phyloP scores from a whole-genome alignment of 2,888 invertebrate species.

The Bellardia bayeri region DNA sequence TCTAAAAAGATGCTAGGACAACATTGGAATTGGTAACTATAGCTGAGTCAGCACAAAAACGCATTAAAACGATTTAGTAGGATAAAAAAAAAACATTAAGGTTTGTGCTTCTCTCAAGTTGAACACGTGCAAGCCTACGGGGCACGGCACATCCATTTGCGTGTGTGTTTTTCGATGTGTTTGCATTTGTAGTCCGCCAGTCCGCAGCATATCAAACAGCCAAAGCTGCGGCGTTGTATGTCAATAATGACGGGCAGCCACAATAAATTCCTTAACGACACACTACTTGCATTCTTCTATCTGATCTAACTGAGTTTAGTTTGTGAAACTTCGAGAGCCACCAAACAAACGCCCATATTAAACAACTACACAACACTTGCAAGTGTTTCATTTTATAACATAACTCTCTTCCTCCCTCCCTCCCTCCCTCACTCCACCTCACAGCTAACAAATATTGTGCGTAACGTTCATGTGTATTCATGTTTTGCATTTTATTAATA shows the following conservation, averaged over 20 bases:
- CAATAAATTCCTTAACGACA: slow-evolving; percentile 76
- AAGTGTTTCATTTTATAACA: slow-evolving; percentile 46
- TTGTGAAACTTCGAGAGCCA: slow-evolving; percentile 26
- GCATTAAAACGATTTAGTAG: slow-evolving; percentile 32
- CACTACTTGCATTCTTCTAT: slow-evolving; percentile 45
- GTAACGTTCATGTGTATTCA: slow-evolving; percentile 20
- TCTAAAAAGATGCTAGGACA: neutral
- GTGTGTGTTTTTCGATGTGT: neutral
- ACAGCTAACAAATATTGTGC: slow-evolving; percentile 1
- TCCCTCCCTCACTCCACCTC: too few relatives aligned
- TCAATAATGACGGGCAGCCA: slow-evolving; percentile 62
- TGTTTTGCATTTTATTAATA: slow-evolving; percentile 33
- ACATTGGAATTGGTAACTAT: slow-evolving; percentile 11
- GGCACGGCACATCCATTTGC: slow-evolving; percentile 77
- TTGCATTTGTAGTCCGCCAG: slow-evolving; percentile 57
- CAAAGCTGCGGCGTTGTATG: slow-evolving; percentile 65
- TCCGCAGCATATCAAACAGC: slow-evolving; percentile 47
- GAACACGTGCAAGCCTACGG: slow-evolving; percentile 84
- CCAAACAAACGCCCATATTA: slow-evolving; percentile 63
- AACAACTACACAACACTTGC: slow-evolving; percentile 55
- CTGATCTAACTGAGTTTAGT: slow-evolving; percentile 30
- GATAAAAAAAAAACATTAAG: slow-evolving; percentile 44
- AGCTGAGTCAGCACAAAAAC: slow-evolving; percentile 49
- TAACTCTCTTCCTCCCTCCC: neutral
- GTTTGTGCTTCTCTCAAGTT: slow-evolving; percentile 68